Evolutionary conservation across 2,888 invertebrate species (phyloP).

Genomic region (Zaprionus obscuricornis): DNA sequence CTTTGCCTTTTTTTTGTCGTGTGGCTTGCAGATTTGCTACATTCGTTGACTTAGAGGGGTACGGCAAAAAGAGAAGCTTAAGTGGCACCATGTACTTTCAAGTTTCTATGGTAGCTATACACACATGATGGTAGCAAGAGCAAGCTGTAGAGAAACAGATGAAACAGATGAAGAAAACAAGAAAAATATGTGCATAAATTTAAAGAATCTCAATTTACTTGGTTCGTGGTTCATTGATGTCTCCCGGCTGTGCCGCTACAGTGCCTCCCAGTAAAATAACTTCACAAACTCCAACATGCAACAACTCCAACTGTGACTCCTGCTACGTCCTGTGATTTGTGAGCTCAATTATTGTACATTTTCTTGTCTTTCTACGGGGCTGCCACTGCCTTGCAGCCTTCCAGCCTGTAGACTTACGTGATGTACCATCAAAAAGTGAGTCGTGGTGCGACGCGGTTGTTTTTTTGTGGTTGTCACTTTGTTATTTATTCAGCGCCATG

Average conservation of each 20-base stretch:
- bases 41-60: conserved; percentile 3
- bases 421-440: conserved; percentile 49
- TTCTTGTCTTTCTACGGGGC: conserved; percentile 41
- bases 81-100: conserved; percentile 64
- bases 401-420: background rate
- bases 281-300: conserved; percentile 24
- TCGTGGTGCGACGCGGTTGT: conserved; percentile 62
- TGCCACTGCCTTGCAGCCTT: conserved; percentile 5
- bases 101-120: conserved; percentile 46
- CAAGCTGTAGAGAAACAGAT: too few relatives aligned
- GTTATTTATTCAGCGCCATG: conserved; percentile 76
- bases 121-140: too few relatives aligned
- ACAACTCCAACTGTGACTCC: conserved; percentile 21
- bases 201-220: conserved; percentile 77
- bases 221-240: conserved; percentile 68
- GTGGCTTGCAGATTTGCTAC: conserved; percentile 41
- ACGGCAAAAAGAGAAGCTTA: conserved; percentile 54
- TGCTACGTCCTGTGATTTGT: conserved; percentile 69
- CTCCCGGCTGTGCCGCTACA: conserved; percentile 6
- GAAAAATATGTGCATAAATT: conserved; percentile 78
- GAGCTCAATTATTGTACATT: conserved; percentile 75
- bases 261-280: conserved; percentile 1
- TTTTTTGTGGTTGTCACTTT: conserved; percentile 80
- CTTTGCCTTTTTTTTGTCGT: conserved; percentile 7
- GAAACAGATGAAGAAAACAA: conserved; percentile 19